Base-by-base conservation (phyloP, 1,140 invertebrate genomes). In the Orussus abietinus region DNA sequence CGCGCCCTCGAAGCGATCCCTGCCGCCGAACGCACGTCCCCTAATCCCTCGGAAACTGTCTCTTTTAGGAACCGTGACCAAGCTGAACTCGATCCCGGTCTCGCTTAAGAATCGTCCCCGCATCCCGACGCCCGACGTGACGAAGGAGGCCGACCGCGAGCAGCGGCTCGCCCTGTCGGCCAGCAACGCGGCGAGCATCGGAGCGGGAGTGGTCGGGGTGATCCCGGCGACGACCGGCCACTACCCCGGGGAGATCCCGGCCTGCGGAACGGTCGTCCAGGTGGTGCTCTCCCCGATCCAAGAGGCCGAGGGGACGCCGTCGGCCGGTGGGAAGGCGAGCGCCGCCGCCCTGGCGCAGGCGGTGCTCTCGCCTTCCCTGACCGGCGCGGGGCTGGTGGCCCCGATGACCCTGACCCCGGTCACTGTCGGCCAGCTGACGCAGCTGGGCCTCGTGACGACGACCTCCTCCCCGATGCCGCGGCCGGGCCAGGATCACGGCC, bases 81-180 rank as follows among this genome's bases (percentile, higher is more conserved):
- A 86, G 62, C 66, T 81, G 45, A 83, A 84, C 61, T 78, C 79
- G 28, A 75, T 82, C 3, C 80, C 82, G 11, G 75, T 80, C 41
- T 78, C 80, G 9, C 67, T 87, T 38, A 84, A 84, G 55, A 85
- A 85, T 51, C 77, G 88, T 32, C 88, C 88, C 1, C 76, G 88
- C 29, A 90, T 92, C 39, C 89, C 88, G 17, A 91, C 88, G 2
- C 89, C 89, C 0, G 89, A 91, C 61, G 86, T 88, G 1, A 82
- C 85, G 9, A 89, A 87, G 64, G 86, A 88, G 62, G 76, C 79
- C 21, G 83, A 86, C 49, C 76, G 84, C 49, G 84, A 88, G 47
- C 80, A 80, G 45, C 75, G 79, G 32, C 64, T 84, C 15, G 75
- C 74, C 34, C 41, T 72, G 29, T 72, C 74, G 18, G 73, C 62